Percentiles rank a stretch among this genome's conserved stretches.
phyloP scores from a whole-genome alignment of 2,113 vertebrate genomes.

The Hirundichthys speculiger region DNA sequence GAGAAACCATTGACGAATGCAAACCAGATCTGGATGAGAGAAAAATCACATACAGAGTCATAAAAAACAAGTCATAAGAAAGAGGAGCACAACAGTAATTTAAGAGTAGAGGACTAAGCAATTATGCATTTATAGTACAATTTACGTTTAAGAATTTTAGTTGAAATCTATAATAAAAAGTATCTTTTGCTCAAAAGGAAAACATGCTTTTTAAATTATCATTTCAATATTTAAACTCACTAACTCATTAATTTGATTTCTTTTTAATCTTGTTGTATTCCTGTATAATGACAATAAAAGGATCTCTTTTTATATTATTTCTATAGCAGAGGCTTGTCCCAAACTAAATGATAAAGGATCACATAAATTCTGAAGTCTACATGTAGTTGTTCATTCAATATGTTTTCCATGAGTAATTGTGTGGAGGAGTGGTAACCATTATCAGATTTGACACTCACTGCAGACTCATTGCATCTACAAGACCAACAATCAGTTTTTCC shows the following conservation, averaged over 20 bases:
- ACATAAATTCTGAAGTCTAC: neutral
- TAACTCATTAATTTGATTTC: conserved; percentile 20
- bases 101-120: neutral
- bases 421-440: conserved; percentile 29
- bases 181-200: neutral
- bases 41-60: too few relatives aligned
- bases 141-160: neutral
- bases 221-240: neutral
- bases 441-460: conserved; percentile 43
- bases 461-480: conserved; percentile 6
- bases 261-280: too few relatives aligned
- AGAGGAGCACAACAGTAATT: conserved; percentile 3
- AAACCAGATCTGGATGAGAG: conserved; percentile 93
- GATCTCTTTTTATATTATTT: too few relatives aligned
- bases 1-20: conserved; percentile 99
- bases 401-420: conserved; percentile 58
- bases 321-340: conserved; percentile 16
- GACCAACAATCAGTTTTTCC: conserved; percentile 13
- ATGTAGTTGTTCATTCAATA: conserved; percentile 21
- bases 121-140: neutral
- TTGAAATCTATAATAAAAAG: neutral
- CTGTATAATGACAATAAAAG: too few relatives aligned
- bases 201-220: too few relatives aligned
- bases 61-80: too few relatives aligned
- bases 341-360: conserved; percentile 24